phyloP scores from a whole-genome alignment of 2,888 invertebrate species.

The Caenorhabditis sp. region DNA sequence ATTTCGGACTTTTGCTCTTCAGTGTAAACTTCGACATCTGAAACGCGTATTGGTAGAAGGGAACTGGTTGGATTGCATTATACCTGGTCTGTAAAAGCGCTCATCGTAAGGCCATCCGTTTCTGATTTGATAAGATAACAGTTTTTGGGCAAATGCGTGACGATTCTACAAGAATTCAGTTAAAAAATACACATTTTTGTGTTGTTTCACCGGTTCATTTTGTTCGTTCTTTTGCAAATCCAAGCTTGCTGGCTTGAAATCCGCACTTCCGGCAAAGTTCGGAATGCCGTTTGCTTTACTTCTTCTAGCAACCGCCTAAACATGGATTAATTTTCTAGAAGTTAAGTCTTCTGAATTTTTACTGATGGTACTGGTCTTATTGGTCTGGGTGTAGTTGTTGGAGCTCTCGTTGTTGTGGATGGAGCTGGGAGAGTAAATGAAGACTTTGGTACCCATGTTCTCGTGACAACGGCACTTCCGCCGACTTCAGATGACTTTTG shows the following conservation, averaged over 20 bases:
- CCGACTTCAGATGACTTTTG: conserved; percentile 53
- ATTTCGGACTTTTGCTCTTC: conserved; percentile 63
- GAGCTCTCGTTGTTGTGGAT: conserved; percentile 34
- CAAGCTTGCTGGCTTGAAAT: conserved; percentile 54
- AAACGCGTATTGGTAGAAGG: background rate
- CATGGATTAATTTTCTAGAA: background rate
- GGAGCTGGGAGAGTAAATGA: conserved; percentile 42
- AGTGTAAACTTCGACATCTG: conserved; percentile 60
- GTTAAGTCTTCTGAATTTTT: background rate
- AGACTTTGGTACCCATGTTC: conserved; percentile 53
- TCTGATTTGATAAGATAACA: conserved; percentile 78
- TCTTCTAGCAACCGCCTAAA: conserved; percentile 38
- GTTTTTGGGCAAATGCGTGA: conserved; percentile 73
- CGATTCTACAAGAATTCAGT: conserved; percentile 58
- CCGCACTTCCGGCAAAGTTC: conserved; percentile 26
- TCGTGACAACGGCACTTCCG: conserved; percentile 38
- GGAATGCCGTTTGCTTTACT: conserved; percentile 49
- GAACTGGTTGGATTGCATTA: background rate
- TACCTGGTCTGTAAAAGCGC: conserved; percentile 78
- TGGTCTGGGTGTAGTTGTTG: conserved; percentile 28
- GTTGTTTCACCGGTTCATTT: conserved; percentile 24
- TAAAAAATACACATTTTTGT: background rate
- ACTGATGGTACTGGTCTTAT: conserved; percentile 35
- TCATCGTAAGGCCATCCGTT: conserved; percentile 83
- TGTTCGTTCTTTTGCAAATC: conserved; percentile 37